These are phyloP conservation scores for Puffinus mauretanicus DNA, from an alignment of 2,113 vertebrate species.

Conservation along the genomic window DNA sequence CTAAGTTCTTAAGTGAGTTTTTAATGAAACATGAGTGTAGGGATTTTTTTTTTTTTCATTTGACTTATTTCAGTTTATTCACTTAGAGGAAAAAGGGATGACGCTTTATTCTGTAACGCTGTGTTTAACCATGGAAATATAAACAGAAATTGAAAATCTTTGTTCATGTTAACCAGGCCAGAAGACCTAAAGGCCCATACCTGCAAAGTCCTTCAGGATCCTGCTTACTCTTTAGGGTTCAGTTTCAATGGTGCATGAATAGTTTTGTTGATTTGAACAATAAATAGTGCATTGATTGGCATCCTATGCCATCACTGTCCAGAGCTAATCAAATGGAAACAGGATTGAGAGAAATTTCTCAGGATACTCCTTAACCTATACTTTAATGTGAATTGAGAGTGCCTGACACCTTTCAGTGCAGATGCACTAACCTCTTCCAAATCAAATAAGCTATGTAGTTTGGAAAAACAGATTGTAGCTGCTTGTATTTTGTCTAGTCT, in stretches of 20 bases:
- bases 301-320: background rate
- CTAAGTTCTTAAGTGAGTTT: background rate
- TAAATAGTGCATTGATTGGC: background rate
- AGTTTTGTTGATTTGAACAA: background rate
- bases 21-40: background rate
- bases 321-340: background rate
- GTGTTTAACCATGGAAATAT: background rate
- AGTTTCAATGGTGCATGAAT: background rate
- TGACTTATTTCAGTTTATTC: background rate
- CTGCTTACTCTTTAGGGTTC: background rate
- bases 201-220: background rate
- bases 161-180: background rate
- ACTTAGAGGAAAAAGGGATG: background rate
- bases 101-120: background rate
- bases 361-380: background rate
- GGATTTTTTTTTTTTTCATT: background rate
- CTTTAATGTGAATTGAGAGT: background rate
- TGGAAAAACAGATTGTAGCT: background rate
- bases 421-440: background rate
- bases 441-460: background rate
- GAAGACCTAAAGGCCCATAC: background rate
- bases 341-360: background rate
- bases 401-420: background rate
- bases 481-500: background rate
- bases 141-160: background rate